A percentile compares a stretch with the other conserved stretches of the same genome.
These are phyloP conservation scores for Tylochromis polylepis DNA, from an alignment of 2,113 vertebrate genomes.

Conservation along the genomic window DNA sequence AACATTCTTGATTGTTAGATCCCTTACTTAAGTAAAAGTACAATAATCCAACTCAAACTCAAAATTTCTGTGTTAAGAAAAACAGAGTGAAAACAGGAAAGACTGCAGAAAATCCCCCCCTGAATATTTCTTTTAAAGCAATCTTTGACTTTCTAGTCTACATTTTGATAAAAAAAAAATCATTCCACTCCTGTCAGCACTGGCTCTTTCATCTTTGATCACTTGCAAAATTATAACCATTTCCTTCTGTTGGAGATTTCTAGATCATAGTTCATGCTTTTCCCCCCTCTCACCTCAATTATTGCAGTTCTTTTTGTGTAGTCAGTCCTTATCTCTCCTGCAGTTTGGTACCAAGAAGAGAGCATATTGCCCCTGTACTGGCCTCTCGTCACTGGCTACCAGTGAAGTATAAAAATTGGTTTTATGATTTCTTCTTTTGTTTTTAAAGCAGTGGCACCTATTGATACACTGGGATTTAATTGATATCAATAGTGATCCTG, in stretches of 20 bases:
- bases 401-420: neutral
- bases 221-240: neutral
- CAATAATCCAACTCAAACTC: neutral
- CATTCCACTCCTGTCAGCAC: neutral
- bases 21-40: neutral
- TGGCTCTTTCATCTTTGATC: neutral
- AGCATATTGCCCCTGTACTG: neutral
- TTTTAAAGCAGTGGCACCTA: neutral
- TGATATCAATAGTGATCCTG: neutral
- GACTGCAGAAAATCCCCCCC: neutral
- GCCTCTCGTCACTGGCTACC: neutral
- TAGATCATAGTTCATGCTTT: neutral
- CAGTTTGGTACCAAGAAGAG: neutral
- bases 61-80: neutral
- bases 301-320: neutral
- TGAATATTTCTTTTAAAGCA: neutral
- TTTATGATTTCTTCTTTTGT: neutral
- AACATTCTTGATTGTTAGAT: neutral
- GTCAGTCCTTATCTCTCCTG: neutral
- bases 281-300: neutral
- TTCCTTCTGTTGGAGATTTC: neutral
- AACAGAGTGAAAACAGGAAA: neutral
- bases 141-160: neutral
- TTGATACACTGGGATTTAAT: neutral
- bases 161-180: neutral